Evolutionary conservation across 1,140 invertebrate genomes (phyloP).

Genomic region (Apis dorsata): DNA sequence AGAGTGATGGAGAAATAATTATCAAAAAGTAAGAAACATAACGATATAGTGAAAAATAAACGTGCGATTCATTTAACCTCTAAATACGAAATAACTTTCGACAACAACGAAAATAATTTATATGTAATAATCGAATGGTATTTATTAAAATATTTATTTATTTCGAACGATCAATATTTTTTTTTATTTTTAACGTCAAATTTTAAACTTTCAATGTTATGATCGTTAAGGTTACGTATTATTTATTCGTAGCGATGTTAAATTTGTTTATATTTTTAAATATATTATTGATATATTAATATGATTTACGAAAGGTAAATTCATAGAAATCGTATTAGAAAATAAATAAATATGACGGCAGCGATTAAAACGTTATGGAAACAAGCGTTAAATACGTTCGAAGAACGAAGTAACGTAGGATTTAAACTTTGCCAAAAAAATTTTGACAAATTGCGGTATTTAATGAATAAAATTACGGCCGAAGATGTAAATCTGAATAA

Average conservation of each 20-base stretch:
- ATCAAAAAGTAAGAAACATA: neutral
- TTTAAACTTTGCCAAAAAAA: conserved; percentile 82
- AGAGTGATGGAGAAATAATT: neutral
- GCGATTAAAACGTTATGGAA: conserved; percentile 80
- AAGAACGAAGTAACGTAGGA: conserved; percentile 72
- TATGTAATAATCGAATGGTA: conserved; percentile 13
- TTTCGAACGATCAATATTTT: neutral
- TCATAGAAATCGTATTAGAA: conserved; percentile 1
- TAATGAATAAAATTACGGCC: conserved; percentile 84
- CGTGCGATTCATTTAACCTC: conserved; percentile 4
- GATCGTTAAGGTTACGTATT: neutral
- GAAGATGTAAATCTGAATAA: conserved; percentile 84
- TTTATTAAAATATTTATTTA: conserved; percentile 17
- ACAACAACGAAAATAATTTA: neutral
- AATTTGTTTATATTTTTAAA: neutral
- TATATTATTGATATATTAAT: neutral
- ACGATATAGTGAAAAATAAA: neutral
- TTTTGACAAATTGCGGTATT: conserved; percentile 82
- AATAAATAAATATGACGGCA: conserved; percentile 73
- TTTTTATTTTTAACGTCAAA: neutral
- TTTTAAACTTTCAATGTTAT: neutral
- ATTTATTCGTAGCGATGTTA: neutral
- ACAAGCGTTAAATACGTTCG: conserved; percentile 83
- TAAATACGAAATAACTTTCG: conserved; percentile 2
- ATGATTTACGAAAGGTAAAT: conserved; percentile 24